phyloP scores from a whole-genome alignment of 2,888 invertebrate species.

The Coleophora deauratella region DNA sequence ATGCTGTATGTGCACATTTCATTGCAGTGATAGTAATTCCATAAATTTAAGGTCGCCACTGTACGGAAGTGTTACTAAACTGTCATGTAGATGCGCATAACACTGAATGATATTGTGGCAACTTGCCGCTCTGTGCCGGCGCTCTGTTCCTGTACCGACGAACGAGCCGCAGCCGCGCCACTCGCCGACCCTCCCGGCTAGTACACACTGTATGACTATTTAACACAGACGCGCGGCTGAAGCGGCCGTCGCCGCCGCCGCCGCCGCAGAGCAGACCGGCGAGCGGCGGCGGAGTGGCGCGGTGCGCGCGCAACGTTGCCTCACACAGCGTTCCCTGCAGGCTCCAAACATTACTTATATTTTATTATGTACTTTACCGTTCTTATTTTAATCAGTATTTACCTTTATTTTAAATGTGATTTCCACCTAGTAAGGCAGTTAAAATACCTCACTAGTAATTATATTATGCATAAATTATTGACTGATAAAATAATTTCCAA shows the following conservation, averaged over 20 bases:
- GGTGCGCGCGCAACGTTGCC: constrained; percentile 62
- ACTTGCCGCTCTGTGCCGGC: constrained; percentile 7
- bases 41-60: constrained; percentile 15
- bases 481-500: constrained; percentile 71
- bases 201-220: no score
- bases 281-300: constrained; percentile 24
- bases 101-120: constrained; percentile 1
- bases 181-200: neutral
- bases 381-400: constrained; percentile 67
- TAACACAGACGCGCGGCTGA: no score
- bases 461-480: constrained; percentile 64
- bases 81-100: neutral
- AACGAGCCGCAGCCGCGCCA: constrained; percentile 28
- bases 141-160: constrained; percentile 22
- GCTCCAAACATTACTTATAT: constrained; percentile 23
- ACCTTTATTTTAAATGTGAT: constrained; percentile 48
- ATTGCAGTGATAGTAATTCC: constrained; percentile 25
- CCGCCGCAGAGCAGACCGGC: constrained; percentile 21
- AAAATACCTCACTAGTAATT: constrained; percentile 63
- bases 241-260: constrained; percentile 7
- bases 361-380: constrained; percentile 22
- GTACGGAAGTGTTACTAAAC: constrained; percentile 20
- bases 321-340: constrained; percentile 53
- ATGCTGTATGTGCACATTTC: constrained; percentile 26
- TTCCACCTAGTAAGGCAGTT: constrained; percentile 63